Evolutionary conservation across 2,797 vertebrate genomes (phyloP).

Genomic region (Hoplostethus mediterraneus): DNA sequence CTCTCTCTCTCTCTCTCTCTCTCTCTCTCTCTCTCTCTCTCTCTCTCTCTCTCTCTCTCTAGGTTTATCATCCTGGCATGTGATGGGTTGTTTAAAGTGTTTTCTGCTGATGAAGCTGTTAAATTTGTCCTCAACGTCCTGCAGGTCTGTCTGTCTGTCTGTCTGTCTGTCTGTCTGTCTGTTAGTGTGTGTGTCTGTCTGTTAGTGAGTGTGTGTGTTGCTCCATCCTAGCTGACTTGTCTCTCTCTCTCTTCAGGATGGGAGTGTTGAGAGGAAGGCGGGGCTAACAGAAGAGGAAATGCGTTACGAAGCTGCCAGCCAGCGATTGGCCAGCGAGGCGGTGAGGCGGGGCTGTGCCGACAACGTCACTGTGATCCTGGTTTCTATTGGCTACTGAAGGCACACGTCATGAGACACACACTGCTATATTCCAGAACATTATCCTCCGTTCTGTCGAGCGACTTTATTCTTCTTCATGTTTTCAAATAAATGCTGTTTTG

Average conservation of each 20-base stretch:
- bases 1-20: too few species aligned
- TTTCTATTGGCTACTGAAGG: conserved; percentile 87
- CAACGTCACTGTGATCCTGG: conserved; percentile 94
- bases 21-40: too few species aligned
- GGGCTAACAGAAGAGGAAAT: conserved; percentile 79
- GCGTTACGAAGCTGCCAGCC: conserved; percentile 90
- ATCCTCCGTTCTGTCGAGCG: too few species aligned
- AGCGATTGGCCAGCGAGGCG: conserved; percentile 91
- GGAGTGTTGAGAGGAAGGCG: conserved; percentile 79
- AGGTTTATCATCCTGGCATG: conserved; percentile 96
- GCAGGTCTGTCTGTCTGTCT: conserved; percentile 81
- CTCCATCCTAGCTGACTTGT: not conserved
- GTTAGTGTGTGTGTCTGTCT: not conserved
- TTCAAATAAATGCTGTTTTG: not conserved
- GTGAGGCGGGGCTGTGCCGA: conserved; percentile 94
- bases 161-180: not conserved
- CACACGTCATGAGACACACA: not conserved
- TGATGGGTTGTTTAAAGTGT: conserved; percentile 97
- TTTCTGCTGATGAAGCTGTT: conserved; percentile 94
- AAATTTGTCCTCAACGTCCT: conserved; percentile 89
- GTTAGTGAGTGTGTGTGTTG: not conserved
- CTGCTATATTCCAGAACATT: too few species aligned
- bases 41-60: conserved; percentile 28
- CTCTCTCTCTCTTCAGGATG: conserved; percentile 78
- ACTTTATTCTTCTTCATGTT: not conserved